These are phyloP conservation scores for Galerucella nymphaeae DNA, from an alignment of 2,888 invertebrate genomes.

Conservation along the genomic window DNA sequence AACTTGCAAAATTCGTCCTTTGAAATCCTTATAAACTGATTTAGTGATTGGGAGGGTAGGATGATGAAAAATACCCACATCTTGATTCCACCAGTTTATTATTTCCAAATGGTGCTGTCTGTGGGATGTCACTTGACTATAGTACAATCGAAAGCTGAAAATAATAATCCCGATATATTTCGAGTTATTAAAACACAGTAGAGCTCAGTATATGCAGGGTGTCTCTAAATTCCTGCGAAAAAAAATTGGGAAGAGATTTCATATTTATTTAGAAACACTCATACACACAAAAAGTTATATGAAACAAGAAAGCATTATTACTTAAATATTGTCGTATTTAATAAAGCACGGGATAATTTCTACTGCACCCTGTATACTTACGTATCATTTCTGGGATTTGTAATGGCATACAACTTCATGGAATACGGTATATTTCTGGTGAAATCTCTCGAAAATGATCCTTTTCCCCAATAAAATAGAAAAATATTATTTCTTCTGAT, in stretches of 20 bases:
- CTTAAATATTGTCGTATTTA: too few relatives aligned
- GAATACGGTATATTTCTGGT: constrained; percentile 69
- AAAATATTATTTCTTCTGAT: constrained; percentile 74
- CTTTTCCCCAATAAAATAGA: constrained; percentile 76
- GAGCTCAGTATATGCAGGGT: neutral
- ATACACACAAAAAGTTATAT: too few relatives aligned
- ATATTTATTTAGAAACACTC: too few relatives aligned
- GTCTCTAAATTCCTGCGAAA: too few relatives aligned
- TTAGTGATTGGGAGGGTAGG: constrained; percentile 73
- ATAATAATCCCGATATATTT: neutral
- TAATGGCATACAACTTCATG: constrained; percentile 73
- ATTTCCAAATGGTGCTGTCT: constrained; percentile 70
- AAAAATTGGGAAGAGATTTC: too few relatives aligned
- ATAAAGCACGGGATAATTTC: neutral
- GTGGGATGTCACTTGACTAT: constrained; percentile 76
- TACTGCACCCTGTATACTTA: constrained; percentile 60
- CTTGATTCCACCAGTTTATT: constrained; percentile 80
- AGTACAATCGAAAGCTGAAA: constrained; percentile 75
- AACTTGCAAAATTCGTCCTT: constrained; percentile 72
- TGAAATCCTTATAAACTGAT: constrained; percentile 74
- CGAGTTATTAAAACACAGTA: too few relatives aligned
- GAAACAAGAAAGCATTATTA: too few relatives aligned
- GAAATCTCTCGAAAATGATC: constrained; percentile 67
- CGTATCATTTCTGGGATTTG: constrained; percentile 72
- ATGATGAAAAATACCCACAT: constrained; percentile 71